Conservation (phyloP, 2,797 vertebrate species). For the Otolemur crassicaudatus region DNA sequence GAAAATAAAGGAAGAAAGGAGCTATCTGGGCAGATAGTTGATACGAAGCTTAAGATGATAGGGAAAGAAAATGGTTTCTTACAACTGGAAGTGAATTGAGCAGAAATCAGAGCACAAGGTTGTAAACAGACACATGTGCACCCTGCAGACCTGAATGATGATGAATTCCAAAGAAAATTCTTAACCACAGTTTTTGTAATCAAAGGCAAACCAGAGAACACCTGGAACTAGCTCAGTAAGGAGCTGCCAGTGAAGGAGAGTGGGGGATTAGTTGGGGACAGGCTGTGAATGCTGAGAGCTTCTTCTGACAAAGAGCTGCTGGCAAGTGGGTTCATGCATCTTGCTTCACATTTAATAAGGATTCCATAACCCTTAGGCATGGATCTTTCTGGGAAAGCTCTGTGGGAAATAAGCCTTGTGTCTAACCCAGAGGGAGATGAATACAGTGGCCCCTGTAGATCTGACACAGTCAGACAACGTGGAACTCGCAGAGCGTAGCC, state of each 20-base stretch:
- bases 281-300: fast-evolving
- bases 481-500: not conserved
- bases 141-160: not conserved
- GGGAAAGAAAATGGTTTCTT: not conserved
- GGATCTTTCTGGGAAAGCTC: not conserved
- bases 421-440: not conserved
- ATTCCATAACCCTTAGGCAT: not conserved
- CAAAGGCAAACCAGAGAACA: not conserved
- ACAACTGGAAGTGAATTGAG: not conserved
- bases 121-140: not conserved
- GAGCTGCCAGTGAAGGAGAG: not conserved
- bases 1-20: not conserved
- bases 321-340: not conserved
- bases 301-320: not conserved
- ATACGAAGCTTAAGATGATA: not conserved
- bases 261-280: too few species aligned
- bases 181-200: not conserved
- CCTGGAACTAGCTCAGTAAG: not conserved
- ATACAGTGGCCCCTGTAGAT: fast-evolving
- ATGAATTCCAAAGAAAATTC: not conserved
- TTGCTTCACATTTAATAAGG: not conserved
- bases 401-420: fast-evolving
- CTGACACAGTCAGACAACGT: too few species aligned
- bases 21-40: not conserved
- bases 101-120: not conserved